Base-by-base conservation (phyloP, 2,888 invertebrate species). In the Trichogramma evanescens region DNA sequence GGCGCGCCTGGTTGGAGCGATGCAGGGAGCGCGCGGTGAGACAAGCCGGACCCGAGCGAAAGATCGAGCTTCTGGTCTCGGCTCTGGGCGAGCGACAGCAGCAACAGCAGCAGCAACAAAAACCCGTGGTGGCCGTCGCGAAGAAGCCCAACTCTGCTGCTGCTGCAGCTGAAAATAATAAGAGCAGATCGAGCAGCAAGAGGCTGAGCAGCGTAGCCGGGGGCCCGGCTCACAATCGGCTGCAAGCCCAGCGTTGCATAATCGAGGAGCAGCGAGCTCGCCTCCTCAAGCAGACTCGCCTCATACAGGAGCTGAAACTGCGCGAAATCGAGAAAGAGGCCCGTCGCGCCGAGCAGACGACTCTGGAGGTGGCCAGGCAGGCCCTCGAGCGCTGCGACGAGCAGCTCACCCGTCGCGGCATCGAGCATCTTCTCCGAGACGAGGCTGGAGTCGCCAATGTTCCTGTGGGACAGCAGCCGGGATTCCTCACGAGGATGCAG, bases 221-320 rank as follows among this genome's bases (percentile, higher is more conserved):
- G 44, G n/a, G 38, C 0, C 40, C 38, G 0, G 54, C 26, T 9
- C 49, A 40, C 3, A 59, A 48, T 54, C 71, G 73, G 13, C 58
- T 77, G 4, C 84, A 84, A 74, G 82, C 87, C 7, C 90, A 90
- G 72, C 86, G 86, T 71, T 83, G 84, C 66, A 86, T 89, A 50
- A 90, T 90, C 61, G 85, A 88, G 41, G 76, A 86, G 41, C 89
- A 90, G 74, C 87, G 84, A 72, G 78, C 82, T 2, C 89, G 89
- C 77, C 73, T 91, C 61, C 84, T 86, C 61, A 84, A 88, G 62
- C 89, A 90, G 74, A 86, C 85, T 66, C 83, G 84, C 68, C 72
- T 88, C n/a, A 90, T 90, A 60, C 85, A 88, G 72, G 86, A 89
- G 70, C 76, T 90, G 1, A 88, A 86, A 71, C 78, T 89, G 56